Evolutionary conservation across 2,113 vertebrate genomes (phyloP).

Genomic region (Trinectes maculatus): DNA sequence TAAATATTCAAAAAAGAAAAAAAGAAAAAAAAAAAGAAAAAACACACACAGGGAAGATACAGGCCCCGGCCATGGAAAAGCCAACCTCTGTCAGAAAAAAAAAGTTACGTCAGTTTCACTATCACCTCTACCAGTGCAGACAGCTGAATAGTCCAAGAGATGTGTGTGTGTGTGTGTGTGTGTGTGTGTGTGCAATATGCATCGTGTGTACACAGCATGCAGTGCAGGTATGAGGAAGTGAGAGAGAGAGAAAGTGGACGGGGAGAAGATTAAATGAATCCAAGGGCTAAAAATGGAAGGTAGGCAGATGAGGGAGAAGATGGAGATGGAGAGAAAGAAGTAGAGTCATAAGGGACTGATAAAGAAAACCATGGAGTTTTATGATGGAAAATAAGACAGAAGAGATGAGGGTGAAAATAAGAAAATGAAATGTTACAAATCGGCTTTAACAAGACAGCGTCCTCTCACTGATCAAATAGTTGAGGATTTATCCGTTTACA

Average conservation of each 20-base stretch:
- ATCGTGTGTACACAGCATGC: neutral
- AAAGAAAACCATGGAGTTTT: too few species aligned
- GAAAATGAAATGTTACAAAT: neutral
- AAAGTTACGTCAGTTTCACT: conserved; percentile 27
- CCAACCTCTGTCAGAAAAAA: conserved; percentile 21
- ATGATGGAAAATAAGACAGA: neutral
- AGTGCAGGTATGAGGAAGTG: conserved; percentile 32
- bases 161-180: conserved; percentile 1
- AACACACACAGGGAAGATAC: conserved; percentile 52
- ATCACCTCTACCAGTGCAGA: conserved; percentile 18
- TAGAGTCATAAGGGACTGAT: too few species aligned
- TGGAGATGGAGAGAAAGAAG: neutral
- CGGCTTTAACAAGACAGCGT: neutral
- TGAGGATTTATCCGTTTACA: neutral
- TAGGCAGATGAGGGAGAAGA: neutral
- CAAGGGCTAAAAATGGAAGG: neutral
- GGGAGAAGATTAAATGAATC: neutral
- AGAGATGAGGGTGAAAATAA: neutral
- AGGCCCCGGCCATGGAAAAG: conserved; percentile 40
- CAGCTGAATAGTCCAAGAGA: conserved; percentile 1
- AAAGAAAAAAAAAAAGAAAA: too few species aligned
- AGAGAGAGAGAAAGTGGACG: neutral
- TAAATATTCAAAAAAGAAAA: too few species aligned
- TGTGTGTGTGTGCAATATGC: conserved; percentile 3
- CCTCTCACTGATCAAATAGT: neutral